Base-by-base conservation (phyloP, 2,797 vertebrate species). In the Carapus acus region DNA sequence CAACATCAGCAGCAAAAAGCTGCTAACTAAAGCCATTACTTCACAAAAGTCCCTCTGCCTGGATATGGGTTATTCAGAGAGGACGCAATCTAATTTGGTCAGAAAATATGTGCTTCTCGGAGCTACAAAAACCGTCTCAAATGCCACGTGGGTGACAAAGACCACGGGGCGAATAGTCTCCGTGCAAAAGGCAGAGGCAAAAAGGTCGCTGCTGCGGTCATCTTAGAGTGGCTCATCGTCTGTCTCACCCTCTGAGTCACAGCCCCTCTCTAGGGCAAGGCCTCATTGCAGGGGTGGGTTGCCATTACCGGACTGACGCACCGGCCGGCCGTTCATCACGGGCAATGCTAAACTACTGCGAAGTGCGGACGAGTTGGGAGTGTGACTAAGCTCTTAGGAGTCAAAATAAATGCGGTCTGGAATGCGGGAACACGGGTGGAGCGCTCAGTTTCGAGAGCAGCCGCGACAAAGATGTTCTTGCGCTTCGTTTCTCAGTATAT, bases 161-260 rank as follows among this genome's bases (percentile, higher is more conserved):
- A 20, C 29, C 46, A n/a, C 2, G 7, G 40, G 22, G 61, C 19
- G 16, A 53, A 54, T n/a, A 27, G 29, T 20, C 36, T 40, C 45
- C 49, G 49, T 15, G 27, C 44, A 67, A 54, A 71, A 3, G 73
- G 74, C 33, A 54, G 55, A 59, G 62, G 69, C 49, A 3, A 19
- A n/a, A n/a, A 23, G 56, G 78, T 66, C 17, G 55, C 3, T 50
- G n/a, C n/a, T n/a, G n/a, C n/a, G n/a, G 68, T 79, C 50, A 24
- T 70, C 67, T 72, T 55, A 54, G 41, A 71, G 61, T 54, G 67
- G 74, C 79, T 81, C 72, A 58, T 71, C 52, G 12, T 40, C 42
- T 18, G 58, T 51, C 66, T 65, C 55, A 50, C 50, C 52, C 63
- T 56, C 47, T 84, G 79, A 85, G 74, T 85, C 81, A 85, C 46